A percentile compares a stretch with the other conserved stretches of the same genome.
Evolutionary conservation across 2,797 vertebrate genomes (phyloP).

Genomic region (Spatula versicolor): DNA sequence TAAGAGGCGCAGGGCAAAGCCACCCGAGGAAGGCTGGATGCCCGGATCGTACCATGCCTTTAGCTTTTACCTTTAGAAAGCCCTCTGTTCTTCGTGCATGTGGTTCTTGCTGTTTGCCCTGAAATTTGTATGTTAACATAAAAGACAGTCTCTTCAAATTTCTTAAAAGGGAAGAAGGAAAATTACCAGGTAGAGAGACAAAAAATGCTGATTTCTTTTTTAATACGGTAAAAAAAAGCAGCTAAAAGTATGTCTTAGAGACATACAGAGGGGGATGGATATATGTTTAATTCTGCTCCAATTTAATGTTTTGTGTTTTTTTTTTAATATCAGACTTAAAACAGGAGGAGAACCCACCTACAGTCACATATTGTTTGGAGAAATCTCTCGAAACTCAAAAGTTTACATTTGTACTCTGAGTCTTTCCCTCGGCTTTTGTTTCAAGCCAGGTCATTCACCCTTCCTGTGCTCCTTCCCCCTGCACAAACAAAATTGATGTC

Average conservation of each 20-base stretch:
- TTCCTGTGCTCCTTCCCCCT: neutral
- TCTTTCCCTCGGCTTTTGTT: neutral
- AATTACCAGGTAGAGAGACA: neutral
- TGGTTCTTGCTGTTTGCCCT: neutral
- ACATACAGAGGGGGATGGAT: neutral
- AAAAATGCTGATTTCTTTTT: neutral
- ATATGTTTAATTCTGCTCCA: neutral
- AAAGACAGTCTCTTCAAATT: neutral
- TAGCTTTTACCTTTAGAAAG: neutral
- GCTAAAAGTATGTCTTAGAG: neutral
- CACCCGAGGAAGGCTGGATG: neutral
- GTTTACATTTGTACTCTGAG: neutral
- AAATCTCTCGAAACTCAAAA: neutral
- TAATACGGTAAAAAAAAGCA: neutral
- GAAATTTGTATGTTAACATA: neutral
- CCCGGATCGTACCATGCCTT: rapidly evolving
- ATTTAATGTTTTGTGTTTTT: neutral
- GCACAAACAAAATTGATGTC: neutral
- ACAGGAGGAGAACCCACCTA: neutral
- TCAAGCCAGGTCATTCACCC: neutral
- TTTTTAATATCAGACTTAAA: neutral
- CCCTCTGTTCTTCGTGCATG: neutral
- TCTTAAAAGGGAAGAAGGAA: neutral
- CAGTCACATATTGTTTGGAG: neutral
- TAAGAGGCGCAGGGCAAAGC: neutral